Evolutionary conservation across 2,797 vertebrate species (phyloP), one percentile per base, ranked within the genome.

Genomic region (Acipenser transmontanus): DNA sequence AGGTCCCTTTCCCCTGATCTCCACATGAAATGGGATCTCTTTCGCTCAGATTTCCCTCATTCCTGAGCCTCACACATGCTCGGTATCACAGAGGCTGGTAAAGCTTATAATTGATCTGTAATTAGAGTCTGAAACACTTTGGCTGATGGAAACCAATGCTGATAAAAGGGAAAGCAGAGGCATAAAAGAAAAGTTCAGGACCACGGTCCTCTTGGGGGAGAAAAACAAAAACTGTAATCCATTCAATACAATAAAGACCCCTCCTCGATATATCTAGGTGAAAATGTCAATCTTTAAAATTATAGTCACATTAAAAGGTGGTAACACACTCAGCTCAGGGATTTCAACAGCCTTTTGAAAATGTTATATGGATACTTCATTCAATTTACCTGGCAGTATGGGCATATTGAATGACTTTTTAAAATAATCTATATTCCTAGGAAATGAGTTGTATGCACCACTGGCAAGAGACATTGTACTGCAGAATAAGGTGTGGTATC

Each of bases 21-120:
- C 76, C 79, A 74, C 76, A 74, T 76, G 80, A 95, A 95, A 93
- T 88, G 82, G 92, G 84, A 80, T 62, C 70, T 64, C 12, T 76
- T 72, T 74, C 74, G 64, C 71, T 66, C 75, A 82, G 74, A 67
- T 72, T 82, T 76, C 81, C 72, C 71, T 84, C 77, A 77, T 66
- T 76, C 69, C 76, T 74, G 79, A 74, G 77, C 84, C 82, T 61
- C 79, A 71, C 69, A 79, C 81, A 76, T 80, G 72, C 70, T 66
- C 14, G 8, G 66, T 71, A 72, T 72, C 77, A 71, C 68, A 75
- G 80, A 77, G 69, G 72, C 74, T 82, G 74, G 75, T 76, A 81
- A 75, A 69, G 70, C 80, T 72, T 78, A 78, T 85, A 88, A 88
- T 71, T 79, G 80, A 81, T 82, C 81, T 77, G 78, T 84, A 85